Evolutionary conservation across 1,140 invertebrate genomes (phyloP).

Genomic region (Tetraneura akinire): DNA sequence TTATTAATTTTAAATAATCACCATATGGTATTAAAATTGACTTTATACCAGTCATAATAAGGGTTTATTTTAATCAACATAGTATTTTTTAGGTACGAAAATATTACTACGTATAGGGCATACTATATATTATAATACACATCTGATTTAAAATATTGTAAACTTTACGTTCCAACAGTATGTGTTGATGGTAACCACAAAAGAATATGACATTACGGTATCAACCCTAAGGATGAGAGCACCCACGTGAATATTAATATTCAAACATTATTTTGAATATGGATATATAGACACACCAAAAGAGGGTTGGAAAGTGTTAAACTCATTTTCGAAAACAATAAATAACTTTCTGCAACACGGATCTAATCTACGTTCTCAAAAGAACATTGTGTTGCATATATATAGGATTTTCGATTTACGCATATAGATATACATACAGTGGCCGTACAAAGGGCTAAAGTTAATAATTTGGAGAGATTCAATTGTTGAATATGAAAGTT

Average conservation of each 20-base stretch:
- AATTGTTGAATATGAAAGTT: neutral
- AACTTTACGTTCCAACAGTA: conserved; percentile 10
- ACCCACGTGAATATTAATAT: conserved; percentile 44
- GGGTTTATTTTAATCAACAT: no score
- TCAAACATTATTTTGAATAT: conserved; percentile 26
- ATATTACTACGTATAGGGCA: no score
- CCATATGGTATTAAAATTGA: no score
- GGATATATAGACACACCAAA: neutral
- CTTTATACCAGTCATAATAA: neutral
- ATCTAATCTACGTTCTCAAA: neutral
- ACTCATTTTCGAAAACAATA: conserved; percentile 39
- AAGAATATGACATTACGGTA: conserved; percentile 8
- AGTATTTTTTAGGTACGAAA: no score
- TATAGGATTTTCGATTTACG: neutral
- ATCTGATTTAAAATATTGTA: conserved; percentile 27
- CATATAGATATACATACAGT: neutral
- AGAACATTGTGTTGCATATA: neutral
- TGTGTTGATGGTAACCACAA: conserved; percentile 6
- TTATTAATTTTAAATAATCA: no score
- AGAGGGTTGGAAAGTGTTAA: neutral
- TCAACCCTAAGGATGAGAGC: conserved; percentile 3
- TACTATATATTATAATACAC: no score
- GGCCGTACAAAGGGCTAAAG: neutral
- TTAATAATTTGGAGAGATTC: neutral
- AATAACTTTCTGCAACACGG: conserved; percentile 34